Evolutionary conservation across 2,797 vertebrate genomes (phyloP).

Genomic region (Acridotheres tristis): DNA sequence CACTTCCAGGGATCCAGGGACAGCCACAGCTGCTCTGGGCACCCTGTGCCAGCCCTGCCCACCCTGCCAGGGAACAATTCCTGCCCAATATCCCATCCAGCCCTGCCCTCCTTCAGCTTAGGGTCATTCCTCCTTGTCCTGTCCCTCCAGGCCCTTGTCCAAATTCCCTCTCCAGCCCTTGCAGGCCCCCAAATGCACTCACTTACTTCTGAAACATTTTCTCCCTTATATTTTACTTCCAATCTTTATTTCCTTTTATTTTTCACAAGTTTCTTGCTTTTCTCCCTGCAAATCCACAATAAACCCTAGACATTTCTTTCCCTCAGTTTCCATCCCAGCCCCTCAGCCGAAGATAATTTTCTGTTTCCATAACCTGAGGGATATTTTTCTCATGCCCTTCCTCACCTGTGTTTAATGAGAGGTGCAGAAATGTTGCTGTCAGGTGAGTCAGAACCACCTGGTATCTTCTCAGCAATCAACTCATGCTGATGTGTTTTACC

Average conservation of each 20-base stretch:
- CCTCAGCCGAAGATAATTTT: neutral
- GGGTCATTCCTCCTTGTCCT: neutral
- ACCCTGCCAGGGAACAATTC: rapidly evolving
- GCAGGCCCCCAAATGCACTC: neutral
- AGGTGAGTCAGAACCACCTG: neutral
- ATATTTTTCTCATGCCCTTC: neutral
- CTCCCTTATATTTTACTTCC: neutral
- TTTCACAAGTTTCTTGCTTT: neutral
- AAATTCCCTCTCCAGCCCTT: neutral
- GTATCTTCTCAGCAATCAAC: neutral
- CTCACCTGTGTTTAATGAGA: neutral
- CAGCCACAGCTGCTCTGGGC: neutral
- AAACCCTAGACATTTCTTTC: neutral
- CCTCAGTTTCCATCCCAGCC: neutral
- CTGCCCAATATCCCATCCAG: rapidly evolving
- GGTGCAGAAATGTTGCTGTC: neutral
- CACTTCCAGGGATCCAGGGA: neutral
- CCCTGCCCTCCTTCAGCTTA: neutral
- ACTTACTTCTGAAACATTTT: neutral
- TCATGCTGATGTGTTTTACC: neutral
- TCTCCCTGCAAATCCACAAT: neutral
- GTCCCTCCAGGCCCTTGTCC: neutral
- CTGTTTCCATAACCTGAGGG: neutral
- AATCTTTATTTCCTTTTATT: neutral
- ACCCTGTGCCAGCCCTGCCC: neutral